Evolutionary conservation across 1,140 invertebrate species (phyloP).

Genomic region (Tyrophagus putrescentiae): DNA sequence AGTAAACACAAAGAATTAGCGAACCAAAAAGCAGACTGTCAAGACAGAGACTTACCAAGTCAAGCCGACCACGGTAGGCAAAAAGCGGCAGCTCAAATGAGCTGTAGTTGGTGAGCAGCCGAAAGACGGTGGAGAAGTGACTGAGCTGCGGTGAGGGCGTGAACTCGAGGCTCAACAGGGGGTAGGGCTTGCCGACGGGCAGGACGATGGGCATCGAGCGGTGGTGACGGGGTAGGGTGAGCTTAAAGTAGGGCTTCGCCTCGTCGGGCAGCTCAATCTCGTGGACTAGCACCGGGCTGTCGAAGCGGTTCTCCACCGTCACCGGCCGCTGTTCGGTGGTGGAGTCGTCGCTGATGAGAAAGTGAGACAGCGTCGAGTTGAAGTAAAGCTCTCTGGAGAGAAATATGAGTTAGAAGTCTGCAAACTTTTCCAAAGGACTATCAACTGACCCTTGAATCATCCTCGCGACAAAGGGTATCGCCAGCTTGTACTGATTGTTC

Average conservation of each 20-base stretch:
- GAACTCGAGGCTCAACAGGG: conserved; percentile 8
- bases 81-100: conserved; percentile 49
- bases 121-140: conserved; percentile 39
- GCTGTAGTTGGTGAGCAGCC: conserved; percentile 56
- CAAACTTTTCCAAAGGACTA: conserved; percentile 28
- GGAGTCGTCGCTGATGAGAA: conserved; percentile 30
- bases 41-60: conserved; percentile 35
- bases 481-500: conserved; percentile 43
- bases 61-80: conserved; percentile 57
- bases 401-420: conserved; percentile 22
- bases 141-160: conserved; percentile 17
- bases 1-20: conserved; percentile 22
- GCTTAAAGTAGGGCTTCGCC: conserved; percentile 47
- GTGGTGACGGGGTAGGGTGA: conserved; percentile 29
- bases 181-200: background rate
- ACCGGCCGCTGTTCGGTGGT: conserved; percentile 37
- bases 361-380: conserved; percentile 35
- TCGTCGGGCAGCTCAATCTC: conserved; percentile 49
- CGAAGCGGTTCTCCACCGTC: conserved; percentile 52
- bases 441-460: conserved; percentile 26
- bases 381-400: conserved; percentile 35
- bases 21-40: background rate
- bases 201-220: conserved; percentile 9
- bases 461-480: conserved; percentile 36
- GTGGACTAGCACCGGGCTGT: conserved; percentile 49